Conservation (phyloP, 2,797 vertebrate genomes). For the Gadopsis bispinosus region DNA sequence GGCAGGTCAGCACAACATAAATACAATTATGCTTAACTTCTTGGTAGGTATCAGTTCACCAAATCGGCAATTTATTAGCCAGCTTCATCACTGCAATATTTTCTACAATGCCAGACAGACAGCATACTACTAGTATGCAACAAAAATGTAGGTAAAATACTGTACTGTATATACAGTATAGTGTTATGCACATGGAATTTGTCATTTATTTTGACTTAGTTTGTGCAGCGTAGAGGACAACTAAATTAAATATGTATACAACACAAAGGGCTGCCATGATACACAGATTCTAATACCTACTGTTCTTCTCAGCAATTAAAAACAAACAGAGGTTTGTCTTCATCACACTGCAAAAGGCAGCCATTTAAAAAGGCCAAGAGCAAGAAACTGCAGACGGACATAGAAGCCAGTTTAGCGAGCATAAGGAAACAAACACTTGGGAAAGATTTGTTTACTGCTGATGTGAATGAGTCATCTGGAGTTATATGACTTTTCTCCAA, state of each 20-base stretch:
- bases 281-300: conserved; percentile 8
- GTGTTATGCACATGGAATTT: neutral
- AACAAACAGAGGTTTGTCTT: conserved; percentile 2
- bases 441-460: conserved; percentile 13
- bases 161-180: neutral
- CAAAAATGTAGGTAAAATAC: conserved; percentile 8
- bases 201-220: neutral
- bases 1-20: neutral
- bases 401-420: neutral
- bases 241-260: conserved; percentile 17
- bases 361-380: conserved; percentile 24
- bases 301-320: conserved; percentile 8
- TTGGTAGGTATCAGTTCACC: neutral
- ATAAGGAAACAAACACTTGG: conserved; percentile 4
- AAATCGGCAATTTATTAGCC: neutral
- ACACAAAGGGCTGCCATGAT: conserved; percentile 12
- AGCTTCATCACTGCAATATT: neutral
- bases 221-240: neutral
- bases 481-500: neutral
- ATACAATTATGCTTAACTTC: neutral
- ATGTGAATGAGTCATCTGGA: neutral
- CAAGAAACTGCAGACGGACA: conserved; percentile 3
- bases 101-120: neutral
- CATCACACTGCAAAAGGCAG: conserved; percentile 50
- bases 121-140: neutral